Evolutionary conservation across 2,797 vertebrate species (phyloP).

Genomic region (Urophycis tenuis): DNA sequence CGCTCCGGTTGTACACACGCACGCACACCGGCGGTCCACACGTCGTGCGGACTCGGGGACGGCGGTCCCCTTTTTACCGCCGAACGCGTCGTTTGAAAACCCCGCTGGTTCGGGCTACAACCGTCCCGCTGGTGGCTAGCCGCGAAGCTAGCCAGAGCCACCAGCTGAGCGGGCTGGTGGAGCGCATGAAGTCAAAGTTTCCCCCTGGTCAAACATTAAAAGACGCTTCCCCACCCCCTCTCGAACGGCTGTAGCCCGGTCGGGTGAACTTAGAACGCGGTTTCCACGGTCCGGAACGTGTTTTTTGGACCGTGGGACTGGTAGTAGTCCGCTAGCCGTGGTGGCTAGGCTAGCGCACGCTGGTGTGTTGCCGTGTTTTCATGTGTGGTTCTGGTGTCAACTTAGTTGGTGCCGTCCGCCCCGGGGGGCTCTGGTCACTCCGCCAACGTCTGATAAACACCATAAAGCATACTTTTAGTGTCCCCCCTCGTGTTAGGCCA

Average conservation of each 20-base stretch:
- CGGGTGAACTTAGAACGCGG: neutral
- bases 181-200: neutral
- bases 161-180: neutral
- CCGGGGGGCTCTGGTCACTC: neutral
- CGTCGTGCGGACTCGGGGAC: no score
- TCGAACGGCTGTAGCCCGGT: no score
- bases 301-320: neutral
- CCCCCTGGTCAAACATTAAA: no score
- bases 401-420: neutral
- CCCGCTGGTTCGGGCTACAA: no score
- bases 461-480: neutral
- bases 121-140: neutral
- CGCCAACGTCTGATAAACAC: neutral
- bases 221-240: no score
- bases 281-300: neutral
- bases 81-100: no score
- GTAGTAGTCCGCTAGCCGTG: neutral
- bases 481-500: neutral
- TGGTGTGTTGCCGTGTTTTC: conserved; percentile 41
- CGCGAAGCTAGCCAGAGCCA: neutral
- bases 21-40: no score
- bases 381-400: conserved; percentile 10
- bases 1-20: no score
- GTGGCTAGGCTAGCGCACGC: conserved; percentile 40
- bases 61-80: no score